These are phyloP conservation scores for Oligia latruncula DNA, from an alignment of 2,888 invertebrate species.

Conservation along the genomic window DNA sequence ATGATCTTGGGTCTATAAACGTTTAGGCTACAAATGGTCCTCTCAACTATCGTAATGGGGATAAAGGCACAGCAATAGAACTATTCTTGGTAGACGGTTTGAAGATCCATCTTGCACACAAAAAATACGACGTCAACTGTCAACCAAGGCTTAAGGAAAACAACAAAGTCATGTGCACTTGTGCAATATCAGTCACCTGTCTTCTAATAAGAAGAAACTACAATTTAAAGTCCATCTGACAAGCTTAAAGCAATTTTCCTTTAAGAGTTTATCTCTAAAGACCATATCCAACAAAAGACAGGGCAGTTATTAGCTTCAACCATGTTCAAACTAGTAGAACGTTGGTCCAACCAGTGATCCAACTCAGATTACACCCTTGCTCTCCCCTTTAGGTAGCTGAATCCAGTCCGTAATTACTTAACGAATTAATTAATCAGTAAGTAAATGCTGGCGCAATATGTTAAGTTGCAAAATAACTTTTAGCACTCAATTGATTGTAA, in stretches of 20 bases:
- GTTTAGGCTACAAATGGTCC: not conserved
- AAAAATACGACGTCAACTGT: not conserved
- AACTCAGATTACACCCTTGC: conserved; percentile 5
- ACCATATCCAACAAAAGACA: conserved; percentile 35
- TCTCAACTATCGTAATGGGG: not conserved
- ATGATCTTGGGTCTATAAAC: not conserved
- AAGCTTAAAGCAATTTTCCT: conserved; percentile 43
- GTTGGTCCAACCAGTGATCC: conserved; percentile 14
- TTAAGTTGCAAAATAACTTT: conserved; percentile 59
- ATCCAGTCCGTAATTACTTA: conserved; percentile 46
- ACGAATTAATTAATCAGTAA: conserved; percentile 52
- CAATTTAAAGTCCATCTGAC: conserved; percentile 15
- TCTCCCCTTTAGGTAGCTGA: conserved; percentile 36
- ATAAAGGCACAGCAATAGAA: not conserved
- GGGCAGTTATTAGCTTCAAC: not conserved
- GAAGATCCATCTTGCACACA: not conserved
- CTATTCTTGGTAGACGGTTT: not conserved
- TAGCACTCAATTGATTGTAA: conserved; percentile 56
- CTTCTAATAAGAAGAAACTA: conserved; percentile 1
- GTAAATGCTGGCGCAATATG: conserved; percentile 32
- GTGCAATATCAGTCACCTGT: not conserved
- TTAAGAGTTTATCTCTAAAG: conserved; percentile 39
- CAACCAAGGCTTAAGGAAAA: not conserved
- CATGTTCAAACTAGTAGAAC: conserved; percentile 27
- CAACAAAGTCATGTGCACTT: not conserved